Conservation (phyloP, 2,888 invertebrate genomes). For the Sabellastarte sp. region DNA sequence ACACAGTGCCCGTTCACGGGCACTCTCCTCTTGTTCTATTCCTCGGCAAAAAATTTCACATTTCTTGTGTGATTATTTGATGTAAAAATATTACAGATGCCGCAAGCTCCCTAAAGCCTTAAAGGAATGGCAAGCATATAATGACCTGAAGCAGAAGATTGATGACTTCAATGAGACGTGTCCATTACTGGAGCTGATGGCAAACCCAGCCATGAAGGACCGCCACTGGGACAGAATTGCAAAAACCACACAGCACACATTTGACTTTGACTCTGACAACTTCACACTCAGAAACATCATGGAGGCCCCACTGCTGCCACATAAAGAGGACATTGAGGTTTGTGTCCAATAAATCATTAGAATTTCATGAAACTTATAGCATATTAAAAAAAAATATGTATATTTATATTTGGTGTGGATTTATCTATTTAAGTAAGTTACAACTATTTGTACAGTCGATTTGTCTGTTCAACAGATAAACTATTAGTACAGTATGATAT, state of each 20-base stretch:
- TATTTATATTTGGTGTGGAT: slow-evolving; percentile 1
- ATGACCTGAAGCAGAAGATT: slow-evolving; percentile 82
- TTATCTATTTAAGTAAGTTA: background rate
- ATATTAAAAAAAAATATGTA: slow-evolving; percentile 1
- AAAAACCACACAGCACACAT: slow-evolving; percentile 66
- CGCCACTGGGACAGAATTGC: slow-evolving; percentile 75
- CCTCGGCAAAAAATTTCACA: no score
- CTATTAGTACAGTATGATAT: no score
- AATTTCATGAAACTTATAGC: no score
- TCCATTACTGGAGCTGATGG: slow-evolving; percentile 82
- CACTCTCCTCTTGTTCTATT: no score
- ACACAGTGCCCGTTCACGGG: no score
- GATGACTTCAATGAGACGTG: slow-evolving; percentile 88
- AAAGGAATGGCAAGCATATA: slow-evolving; percentile 85
- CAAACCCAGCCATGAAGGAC: slow-evolving; percentile 80
- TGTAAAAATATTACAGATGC: slow-evolving; percentile 16
- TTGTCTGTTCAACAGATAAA: no score
- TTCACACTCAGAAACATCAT: slow-evolving; percentile 79
- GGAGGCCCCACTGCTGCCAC: slow-evolving; percentile 78
- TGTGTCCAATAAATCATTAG: no score
- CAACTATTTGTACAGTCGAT: no score
- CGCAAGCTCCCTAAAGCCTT: slow-evolving; percentile 79
- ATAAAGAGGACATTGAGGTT: slow-evolving; percentile 85
- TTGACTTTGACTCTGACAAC: slow-evolving; percentile 77
- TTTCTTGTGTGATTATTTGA: no score